Percentiles rank a stretch among this genome's conserved stretches.
Conservation (phyloP, 2,797 vertebrate genomes). For the Masticophis lateralis region DNA sequence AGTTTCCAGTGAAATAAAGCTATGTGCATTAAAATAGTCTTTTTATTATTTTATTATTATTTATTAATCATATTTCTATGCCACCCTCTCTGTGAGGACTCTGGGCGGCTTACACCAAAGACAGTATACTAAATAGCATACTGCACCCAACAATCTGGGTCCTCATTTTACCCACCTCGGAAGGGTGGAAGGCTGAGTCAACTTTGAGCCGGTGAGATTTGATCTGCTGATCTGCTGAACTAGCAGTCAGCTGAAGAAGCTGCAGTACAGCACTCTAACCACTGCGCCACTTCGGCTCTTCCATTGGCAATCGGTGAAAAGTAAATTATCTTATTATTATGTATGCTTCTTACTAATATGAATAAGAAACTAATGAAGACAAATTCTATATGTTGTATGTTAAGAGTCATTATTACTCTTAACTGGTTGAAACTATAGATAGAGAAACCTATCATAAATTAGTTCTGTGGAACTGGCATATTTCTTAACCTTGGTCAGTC, state of each 20-base stretch:
- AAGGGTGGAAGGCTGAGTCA: too few relatives aligned
- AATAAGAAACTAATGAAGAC: not conserved
- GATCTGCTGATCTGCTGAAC: too few relatives aligned
- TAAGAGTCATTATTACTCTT: not conserved
- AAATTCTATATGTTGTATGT: not conserved
- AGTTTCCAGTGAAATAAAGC: not conserved
- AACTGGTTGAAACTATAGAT: not conserved
- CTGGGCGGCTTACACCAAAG: too few relatives aligned
- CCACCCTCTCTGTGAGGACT: too few relatives aligned
- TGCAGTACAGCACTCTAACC: too few relatives aligned
- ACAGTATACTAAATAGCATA: too few relatives aligned
- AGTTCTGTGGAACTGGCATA: not conserved
- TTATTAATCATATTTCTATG: too few relatives aligned
- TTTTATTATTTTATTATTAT: not conserved
- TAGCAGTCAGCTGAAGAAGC: too few relatives aligned
- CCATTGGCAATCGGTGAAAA: not conserved
- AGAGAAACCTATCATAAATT: not conserved
- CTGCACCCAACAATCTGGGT: too few relatives aligned
- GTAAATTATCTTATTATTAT: not conserved
- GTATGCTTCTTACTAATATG: not conserved
- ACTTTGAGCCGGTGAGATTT: too few relatives aligned
- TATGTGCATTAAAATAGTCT: not conserved
- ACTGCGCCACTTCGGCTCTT: not conserved
- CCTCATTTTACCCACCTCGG: too few relatives aligned
- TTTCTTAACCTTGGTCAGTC: not conserved